A percentile compares a stretch with the other conserved stretches of the same genome.
Conservation (phyloP, 1,140 invertebrate species). For the Zaprionus vittiger region DNA sequence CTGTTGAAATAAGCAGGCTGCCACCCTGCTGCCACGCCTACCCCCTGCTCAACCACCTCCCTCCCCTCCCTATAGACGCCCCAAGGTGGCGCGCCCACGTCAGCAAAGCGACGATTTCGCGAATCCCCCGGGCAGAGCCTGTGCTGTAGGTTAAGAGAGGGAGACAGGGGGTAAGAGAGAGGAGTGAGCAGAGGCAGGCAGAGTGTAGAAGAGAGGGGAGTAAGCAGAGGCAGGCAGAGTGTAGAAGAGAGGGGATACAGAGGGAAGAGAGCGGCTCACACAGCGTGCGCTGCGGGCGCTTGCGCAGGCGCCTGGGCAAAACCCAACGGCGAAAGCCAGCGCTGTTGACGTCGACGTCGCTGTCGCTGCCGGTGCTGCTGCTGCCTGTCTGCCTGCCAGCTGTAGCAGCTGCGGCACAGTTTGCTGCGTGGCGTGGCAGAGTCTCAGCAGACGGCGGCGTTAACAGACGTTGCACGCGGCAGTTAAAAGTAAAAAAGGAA, state of each 20-base stretch:
- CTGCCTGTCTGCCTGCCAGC: constrained; percentile 7
- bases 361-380: background rate
- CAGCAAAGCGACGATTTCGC: constrained; percentile 71
- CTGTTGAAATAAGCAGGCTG: constrained; percentile 57
- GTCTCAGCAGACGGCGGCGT: constrained; percentile 71
- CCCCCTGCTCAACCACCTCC: constrained; percentile 3
- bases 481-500: constrained; percentile 18
- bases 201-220: background rate
- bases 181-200: background rate
- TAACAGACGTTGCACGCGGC: constrained; percentile 63
- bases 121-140: constrained; percentile 76
- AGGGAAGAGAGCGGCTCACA: background rate
- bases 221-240: background rate
- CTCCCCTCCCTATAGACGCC: background rate
- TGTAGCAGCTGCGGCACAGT: constrained; percentile 33
- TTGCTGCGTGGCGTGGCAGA: constrained; percentile 55
- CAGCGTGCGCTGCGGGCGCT: constrained; percentile 30
- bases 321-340: constrained; percentile 31
- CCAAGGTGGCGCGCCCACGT: constrained; percentile 69
- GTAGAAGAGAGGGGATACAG: background rate
- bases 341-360: constrained; percentile 29
- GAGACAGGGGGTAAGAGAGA: constrained; percentile 9
- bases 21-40: background rate
- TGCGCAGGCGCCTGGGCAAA: constrained; percentile 61
- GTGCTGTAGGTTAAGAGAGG: background rate